A percentile compares a stretch with the other conserved stretches of the same genome.
These are phyloP conservation scores for Stegodyphus mimosarum DNA, from an alignment of 1,140 invertebrate species.

Conservation along the genomic window DNA sequence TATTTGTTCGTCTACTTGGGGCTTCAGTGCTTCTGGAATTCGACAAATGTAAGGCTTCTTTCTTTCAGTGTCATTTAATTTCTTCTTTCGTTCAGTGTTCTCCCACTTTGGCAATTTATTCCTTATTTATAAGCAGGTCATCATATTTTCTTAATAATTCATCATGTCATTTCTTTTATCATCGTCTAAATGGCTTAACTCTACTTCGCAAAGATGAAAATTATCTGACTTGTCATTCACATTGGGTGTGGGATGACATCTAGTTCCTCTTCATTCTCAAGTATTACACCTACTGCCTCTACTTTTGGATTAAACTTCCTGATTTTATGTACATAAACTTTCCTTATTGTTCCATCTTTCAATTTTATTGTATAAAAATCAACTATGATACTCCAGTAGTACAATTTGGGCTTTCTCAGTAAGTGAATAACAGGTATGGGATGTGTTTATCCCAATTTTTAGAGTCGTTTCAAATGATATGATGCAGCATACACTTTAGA, in stretches of 20 bases:
- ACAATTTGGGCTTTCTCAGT: not conserved
- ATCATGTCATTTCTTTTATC: not conserved
- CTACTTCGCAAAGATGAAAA: not conserved
- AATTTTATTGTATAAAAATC: not conserved
- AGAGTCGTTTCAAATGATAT: not conserved
- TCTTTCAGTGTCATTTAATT: not conserved
- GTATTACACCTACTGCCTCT: not conserved
- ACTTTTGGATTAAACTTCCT: not conserved
- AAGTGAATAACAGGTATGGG: not conserved
- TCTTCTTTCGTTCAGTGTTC: not conserved
- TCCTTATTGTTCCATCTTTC: not conserved
- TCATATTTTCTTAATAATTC: not conserved
- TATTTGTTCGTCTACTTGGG: slow-evolving; percentile 5
- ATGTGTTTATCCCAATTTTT: slow-evolving; percentile 18
- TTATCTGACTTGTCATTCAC: not conserved
- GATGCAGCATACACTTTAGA: slow-evolving; percentile 12
- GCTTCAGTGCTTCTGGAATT: slow-evolving; percentile 11
- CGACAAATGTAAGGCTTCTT: not conserved
- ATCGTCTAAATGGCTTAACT: not conserved
- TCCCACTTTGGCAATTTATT: not conserved
- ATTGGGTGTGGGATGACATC: not conserved
- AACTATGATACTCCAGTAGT: not conserved
- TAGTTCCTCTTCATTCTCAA: slow-evolving; percentile 2
- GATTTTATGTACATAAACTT: not conserved
- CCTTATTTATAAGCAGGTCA: not conserved